These are phyloP conservation scores for Platichthys stellatus DNA, from an alignment of 2,113 vertebrate genomes.

Conservation along the genomic window DNA sequence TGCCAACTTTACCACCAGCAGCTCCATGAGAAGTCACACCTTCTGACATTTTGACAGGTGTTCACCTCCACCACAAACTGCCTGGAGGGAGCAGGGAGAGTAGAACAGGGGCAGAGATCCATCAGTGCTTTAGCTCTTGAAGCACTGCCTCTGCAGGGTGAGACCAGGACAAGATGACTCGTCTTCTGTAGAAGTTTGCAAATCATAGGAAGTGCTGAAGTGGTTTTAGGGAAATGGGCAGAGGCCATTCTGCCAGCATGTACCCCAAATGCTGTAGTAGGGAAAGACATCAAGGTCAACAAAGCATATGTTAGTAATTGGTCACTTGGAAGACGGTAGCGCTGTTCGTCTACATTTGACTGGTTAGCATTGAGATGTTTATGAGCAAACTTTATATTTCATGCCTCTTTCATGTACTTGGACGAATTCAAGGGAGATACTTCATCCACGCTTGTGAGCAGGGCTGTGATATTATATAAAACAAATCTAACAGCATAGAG, in stretches of 20 bases:
- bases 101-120: background rate
- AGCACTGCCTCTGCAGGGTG: background rate
- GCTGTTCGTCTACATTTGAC: too few species aligned
- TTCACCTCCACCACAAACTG: background rate
- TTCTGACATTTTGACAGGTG: background rate
- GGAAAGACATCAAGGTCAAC: too few species aligned
- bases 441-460: slow-evolving; percentile 16
- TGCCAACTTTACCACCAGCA: background rate
- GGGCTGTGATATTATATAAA: slow-evolving; percentile 13
- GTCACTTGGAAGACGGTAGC: too few species aligned
- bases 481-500: slow-evolving; percentile 4
- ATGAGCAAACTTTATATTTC: background rate
- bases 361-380: too few species aligned
- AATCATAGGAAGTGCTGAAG: background rate
- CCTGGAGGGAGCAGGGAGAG: background rate
- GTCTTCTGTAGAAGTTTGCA: background rate
- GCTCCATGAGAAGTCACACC: background rate
- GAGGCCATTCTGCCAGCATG: background rate
- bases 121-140: background rate
- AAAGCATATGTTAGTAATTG: background rate
- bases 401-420: slow-evolving; percentile 5
- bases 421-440: background rate
- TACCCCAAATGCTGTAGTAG: background rate
- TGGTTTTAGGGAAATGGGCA: background rate
- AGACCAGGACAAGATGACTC: too few species aligned